Evolutionary conservation across 1,140 invertebrate genomes (phyloP).

Genomic region (Bombus confusus): DNA sequence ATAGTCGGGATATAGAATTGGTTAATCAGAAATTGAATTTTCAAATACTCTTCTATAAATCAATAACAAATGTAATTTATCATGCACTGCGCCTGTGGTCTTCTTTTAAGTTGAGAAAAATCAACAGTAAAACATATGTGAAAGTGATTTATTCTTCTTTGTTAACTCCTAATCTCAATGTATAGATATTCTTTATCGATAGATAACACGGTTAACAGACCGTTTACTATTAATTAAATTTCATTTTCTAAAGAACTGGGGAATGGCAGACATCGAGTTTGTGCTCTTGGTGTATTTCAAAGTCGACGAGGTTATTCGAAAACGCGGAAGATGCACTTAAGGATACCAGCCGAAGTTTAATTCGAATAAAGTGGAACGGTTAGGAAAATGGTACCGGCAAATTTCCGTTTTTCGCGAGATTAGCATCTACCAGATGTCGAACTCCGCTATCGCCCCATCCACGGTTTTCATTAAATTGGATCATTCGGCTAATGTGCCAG

Average conservation of each 20-base stretch:
- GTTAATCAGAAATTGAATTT: no score
- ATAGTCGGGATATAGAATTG: no score
- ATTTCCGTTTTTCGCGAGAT: constrained; percentile 9
- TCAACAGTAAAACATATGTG: background rate
- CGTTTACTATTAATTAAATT: background rate
- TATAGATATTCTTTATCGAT: background rate
- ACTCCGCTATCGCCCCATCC: background rate
- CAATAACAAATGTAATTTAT: no score
- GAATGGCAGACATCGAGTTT: background rate
- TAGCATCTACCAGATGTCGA: constrained; percentile 4
- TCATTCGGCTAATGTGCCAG: background rate
- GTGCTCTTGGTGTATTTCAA: no score
- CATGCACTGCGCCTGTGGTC: no score
- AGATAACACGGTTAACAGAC: background rate
- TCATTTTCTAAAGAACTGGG: background rate
- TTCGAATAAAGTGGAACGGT: background rate
- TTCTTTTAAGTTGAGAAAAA: background rate
- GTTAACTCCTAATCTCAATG: background rate
- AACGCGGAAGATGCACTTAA: background rate
- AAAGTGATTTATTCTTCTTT: background rate
- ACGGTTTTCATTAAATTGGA: constrained; percentile 8
- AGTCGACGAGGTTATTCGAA: background rate
- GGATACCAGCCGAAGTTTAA: background rate
- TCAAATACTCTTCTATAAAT: no score
- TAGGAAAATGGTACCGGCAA: background rate